Evolutionary conservation across 2,113 vertebrate species (phyloP).

Genomic region (Siniperca knerii): DNA sequence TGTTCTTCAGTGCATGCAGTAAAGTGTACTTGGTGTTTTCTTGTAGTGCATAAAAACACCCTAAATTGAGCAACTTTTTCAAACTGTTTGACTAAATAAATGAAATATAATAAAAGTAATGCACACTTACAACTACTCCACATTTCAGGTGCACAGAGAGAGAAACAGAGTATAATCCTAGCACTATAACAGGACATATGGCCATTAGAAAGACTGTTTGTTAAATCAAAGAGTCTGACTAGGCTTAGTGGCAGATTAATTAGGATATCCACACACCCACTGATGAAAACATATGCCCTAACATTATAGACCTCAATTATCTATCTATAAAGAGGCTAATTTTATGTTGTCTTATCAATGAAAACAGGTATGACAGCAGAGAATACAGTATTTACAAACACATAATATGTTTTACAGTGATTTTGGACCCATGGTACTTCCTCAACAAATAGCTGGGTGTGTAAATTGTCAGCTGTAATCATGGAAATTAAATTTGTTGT

Average conservation of each 20-base stretch:
- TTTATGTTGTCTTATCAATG: conserved; percentile 34
- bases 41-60: not conserved
- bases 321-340: conserved; percentile 1
- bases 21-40: not conserved
- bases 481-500: conserved; percentile 4
- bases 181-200: conserved; percentile 30
- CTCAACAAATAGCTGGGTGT: not conserved
- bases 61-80: not conserved
- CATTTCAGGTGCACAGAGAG: not conserved
- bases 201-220: conserved; percentile 33
- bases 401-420: not conserved
- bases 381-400: not conserved
- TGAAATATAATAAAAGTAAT: not conserved
- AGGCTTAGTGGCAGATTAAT: conserved; percentile 64
- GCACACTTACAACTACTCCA: not conserved
- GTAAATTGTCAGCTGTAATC: conserved; percentile 14
- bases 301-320: conserved; percentile 40
- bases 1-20: not conserved
- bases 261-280: conserved; percentile 31
- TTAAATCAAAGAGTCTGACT: conserved; percentile 43
- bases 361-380: conserved; percentile 1
- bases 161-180: not conserved
- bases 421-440: not conserved
- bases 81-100: not conserved
- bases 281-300: conserved; percentile 28